Evolutionary conservation across 2,113 vertebrate species (phyloP), one percentile per base, ranked within the genome.

Genomic region (Theristicus caerulescens): DNA sequence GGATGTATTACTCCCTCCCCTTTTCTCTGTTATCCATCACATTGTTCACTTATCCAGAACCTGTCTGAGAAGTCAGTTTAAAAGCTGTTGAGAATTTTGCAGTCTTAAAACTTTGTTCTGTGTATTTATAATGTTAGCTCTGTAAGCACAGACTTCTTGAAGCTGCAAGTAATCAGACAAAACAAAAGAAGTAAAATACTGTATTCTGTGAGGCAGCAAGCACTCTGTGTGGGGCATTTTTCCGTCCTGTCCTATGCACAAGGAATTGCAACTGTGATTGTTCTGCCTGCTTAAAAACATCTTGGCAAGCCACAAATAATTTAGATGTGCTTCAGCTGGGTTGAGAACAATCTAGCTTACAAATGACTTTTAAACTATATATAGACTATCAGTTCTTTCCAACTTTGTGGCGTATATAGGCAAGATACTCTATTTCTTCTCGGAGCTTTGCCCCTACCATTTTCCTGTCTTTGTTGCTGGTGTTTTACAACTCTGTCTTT

Each of bases 161-260:
- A 93, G 72, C 92, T 94, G 94, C 46, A 94, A 91, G 49, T 69
- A 91, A 94, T 94, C 81, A 89, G 77, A 36, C 44, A 57, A 90
- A 90, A 93, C 80, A 94, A 86, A 94, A 83, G 76, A 51, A 88
- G 38, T 47, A 36, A 83, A 92, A 67, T 78, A 31, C 25, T 70
- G 17, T 77, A 2, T 86, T 78, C 72, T 49, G 9, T 64, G 72
- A 92, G 76, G 59, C 55, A 92, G 46, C 44, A 51, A 52, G 13
- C 22, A 9, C 42, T 82, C 70, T 66, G 16, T 59, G 40, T 85
- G 90, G 76, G 69, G 44, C 20, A 18, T 78, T 96, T 89, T 94
- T 86, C 72, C 72, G 40, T 83, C 42, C 62, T 86, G n/a, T 83
- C 79, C 55, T 84, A 2, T 88, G 80, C 65, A 74, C 32, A 64